Conservation (phyloP, 2,113 vertebrate species). For the Pachypanchax playfairii region DNA sequence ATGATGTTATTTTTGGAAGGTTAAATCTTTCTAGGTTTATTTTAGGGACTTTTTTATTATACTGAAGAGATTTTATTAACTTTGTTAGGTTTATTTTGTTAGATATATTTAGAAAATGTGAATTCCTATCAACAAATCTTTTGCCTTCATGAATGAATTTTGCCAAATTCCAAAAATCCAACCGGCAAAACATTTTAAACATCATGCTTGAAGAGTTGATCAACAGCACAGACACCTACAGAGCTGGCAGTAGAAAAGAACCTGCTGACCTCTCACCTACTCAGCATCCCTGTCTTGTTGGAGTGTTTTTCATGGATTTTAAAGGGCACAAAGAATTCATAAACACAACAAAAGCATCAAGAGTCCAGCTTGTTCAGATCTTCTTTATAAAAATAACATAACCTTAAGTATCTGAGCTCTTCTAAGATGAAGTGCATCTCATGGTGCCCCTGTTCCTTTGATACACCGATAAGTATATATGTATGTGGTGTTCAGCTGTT, state of each 20-base stretch:
- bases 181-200: constrained; percentile 56
- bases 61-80: too few relatives aligned
- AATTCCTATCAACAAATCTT: too few relatives aligned
- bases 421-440: constrained; percentile 35
- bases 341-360: not conserved
- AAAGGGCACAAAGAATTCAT: constrained; percentile 28
- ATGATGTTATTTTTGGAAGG: too few relatives aligned
- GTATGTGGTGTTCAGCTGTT: constrained; percentile 61
- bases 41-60: too few relatives aligned
- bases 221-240: constrained; percentile 49
- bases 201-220: constrained; percentile 58
- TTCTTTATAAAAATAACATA: constrained; percentile 21
- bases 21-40: too few relatives aligned
- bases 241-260: constrained; percentile 51
- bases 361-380: constrained; percentile 15
- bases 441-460: constrained; percentile 26
- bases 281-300: constrained; percentile 23
- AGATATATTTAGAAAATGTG: too few relatives aligned
- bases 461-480: constrained; percentile 46
- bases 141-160: too few relatives aligned
- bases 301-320: constrained; percentile 31
- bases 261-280: constrained; percentile 37
- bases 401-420: constrained; percentile 25
- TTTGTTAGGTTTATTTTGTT: too few relatives aligned
- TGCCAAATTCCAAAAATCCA: constrained; percentile 44